Base-by-base conservation (phyloP, 2,113 vertebrate genomes). In the Periophthalmus modestus region DNA sequence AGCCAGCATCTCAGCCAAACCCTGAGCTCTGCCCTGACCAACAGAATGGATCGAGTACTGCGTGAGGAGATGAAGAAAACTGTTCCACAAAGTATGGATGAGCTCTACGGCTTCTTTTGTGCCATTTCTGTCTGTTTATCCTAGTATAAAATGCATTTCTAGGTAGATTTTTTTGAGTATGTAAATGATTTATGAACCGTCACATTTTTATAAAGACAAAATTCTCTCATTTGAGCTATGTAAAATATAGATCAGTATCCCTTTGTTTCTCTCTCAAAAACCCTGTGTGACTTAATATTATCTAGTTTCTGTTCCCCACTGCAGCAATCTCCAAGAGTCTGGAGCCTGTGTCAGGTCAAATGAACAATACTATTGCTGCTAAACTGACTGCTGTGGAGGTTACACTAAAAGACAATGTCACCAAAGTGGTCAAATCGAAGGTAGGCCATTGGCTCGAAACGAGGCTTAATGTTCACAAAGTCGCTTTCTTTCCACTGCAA, bases 51-150 rank as follows among this genome's bases (percentile, higher is more conserved):
- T 85, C 97, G 96, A 74, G 95, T 96, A 24, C 48, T 99, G 7
- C 95, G 97, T 0, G 98, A 99, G 0, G 98, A 99, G 82, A 95
- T 98, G 90, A 98, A 98, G 92, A 99, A 96, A 88, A 94, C 93
- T 0, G 87, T 99, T n/a, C 96, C 97, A 14, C 95, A 94, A n/a
- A 95, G 98, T 99, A 92, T 95, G 96, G 89, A 69, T 7, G 5
- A 28, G 2, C 16, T 34, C 28, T 18, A 34, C 15, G 34, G 24
- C 10, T 61, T 61, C 0, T 21, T 2, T 6, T 52, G 14, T 34
- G 24, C 9, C 15, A 5, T 19, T 34, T 16, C 16, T 62, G 4
- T 11, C 3, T 59, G 57, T 28, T 59, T 59, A 57, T 23, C 10
- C n/a, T 57, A 21, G 16, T 52, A 5, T 52, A 5, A 52, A 52